phyloP scores from a whole-genome alignment of 2,113 vertebrate species.

The Daboia siamensis region DNA sequence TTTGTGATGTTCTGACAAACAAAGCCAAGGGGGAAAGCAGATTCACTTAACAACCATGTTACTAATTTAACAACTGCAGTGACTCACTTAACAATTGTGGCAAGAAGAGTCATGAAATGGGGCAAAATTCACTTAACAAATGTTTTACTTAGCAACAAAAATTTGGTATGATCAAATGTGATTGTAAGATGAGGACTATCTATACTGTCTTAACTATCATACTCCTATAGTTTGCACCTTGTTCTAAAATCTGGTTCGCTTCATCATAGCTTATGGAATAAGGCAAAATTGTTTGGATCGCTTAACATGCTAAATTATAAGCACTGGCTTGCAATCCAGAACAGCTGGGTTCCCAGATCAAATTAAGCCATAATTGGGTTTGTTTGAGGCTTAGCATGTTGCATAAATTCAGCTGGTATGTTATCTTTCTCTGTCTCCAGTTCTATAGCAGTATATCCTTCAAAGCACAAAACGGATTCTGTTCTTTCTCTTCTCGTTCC shows the following conservation, averaged over 20 bases:
- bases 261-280: neutral
- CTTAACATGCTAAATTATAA: neutral
- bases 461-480: neutral
- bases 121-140: neutral
- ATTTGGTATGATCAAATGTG: neutral
- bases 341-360: neutral
- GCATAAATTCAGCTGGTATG: neutral
- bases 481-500: constrained; percentile 18
- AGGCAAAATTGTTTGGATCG: neutral
- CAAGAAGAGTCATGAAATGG: neutral
- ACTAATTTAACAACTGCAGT: neutral
- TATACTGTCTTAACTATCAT: neutral
- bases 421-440: rapidly evolving
- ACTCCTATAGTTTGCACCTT: neutral
- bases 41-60: neutral
- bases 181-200: neutral
- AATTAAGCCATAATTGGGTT: neutral
- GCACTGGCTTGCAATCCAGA: neutral
- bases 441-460: neutral
- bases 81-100: neutral
- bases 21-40: neutral
- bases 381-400: neutral
- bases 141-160: too few relatives aligned
- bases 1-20: neutral
- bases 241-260: neutral